A percentile compares a stretch with the other conserved stretches of the same genome.
These are phyloP conservation scores for Daboia siamensis DNA, from an alignment of 2,113 vertebrate species.

Conservation along the genomic window DNA sequence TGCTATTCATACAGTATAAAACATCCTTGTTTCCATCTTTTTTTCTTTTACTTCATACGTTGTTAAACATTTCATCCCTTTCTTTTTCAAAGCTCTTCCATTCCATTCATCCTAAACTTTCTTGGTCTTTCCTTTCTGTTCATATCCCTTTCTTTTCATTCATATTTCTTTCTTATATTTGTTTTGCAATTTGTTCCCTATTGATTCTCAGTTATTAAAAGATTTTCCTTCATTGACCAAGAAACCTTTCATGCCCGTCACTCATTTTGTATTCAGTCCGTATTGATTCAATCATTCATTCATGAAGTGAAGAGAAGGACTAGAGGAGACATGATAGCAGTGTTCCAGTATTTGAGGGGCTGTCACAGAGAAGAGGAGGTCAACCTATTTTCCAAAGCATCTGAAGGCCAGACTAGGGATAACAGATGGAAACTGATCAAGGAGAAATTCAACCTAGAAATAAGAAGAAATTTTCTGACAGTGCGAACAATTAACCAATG, in stretches of 20 bases:
- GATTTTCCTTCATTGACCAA: background rate
- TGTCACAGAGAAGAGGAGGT: no score
- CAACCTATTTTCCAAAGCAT: no score
- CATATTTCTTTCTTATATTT: background rate
- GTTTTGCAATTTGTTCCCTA: background rate
- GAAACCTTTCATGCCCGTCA: background rate
- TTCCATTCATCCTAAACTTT: background rate
- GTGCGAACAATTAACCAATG: no score
- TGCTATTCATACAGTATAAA: background rate
- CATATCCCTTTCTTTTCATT: background rate
- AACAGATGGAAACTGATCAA: no score
- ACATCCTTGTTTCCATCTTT: background rate
- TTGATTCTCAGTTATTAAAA: background rate
- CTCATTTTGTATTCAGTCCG: background rate
- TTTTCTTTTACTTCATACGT: background rate
- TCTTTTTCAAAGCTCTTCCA: background rate
- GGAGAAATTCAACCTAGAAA: no score
- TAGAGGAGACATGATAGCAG: no score
- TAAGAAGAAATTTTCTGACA: no score
- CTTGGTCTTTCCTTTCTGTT: background rate
- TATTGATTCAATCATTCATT: background rate
- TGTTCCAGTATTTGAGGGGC: no score
- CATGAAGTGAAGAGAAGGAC: no score
- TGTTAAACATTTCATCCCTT: background rate
- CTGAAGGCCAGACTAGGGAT: no score